phyloP scores from a whole-genome alignment of 2,888 invertebrate species.

The Drosophila hamatofila region DNA sequence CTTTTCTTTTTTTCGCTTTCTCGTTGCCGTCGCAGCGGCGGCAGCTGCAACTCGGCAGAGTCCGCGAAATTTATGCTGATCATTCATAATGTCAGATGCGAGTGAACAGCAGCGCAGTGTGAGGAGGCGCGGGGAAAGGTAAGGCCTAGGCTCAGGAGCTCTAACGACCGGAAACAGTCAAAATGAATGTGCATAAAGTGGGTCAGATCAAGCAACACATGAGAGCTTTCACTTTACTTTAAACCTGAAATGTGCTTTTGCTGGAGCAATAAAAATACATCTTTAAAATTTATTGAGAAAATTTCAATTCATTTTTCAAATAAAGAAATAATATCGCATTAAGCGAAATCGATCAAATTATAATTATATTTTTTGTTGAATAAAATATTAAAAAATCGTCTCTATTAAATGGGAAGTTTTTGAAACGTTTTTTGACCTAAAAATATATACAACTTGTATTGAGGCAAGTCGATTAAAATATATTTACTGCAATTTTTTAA shows the following conservation, averaged over 20 bases:
- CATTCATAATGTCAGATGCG: slow-evolving; percentile 79
- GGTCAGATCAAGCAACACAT: slow-evolving; percentile 58
- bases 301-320: background rate
- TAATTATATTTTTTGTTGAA: no score
- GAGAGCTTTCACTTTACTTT: slow-evolving; percentile 6
- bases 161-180: slow-evolving; percentile 39
- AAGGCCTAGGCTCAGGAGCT: slow-evolving; percentile 42
- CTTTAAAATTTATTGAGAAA: slow-evolving; percentile 1
- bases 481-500: no score
- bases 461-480: no score
- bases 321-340: no score
- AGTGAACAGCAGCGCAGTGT: slow-evolving; percentile 5
- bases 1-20: background rate
- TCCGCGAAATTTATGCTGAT: slow-evolving; percentile 80
- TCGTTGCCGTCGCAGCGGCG: slow-evolving; percentile 25
- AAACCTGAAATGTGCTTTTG: background rate
- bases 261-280: slow-evolving; percentile 2
- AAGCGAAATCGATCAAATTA: no score
- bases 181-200: slow-evolving; percentile 67
- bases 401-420: no score
- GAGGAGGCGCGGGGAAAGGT: background rate
- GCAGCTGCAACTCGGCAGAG: slow-evolving; percentile 65
- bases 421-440: no score
- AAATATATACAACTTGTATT: no score
- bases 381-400: background rate